These are phyloP conservation scores for Adineta ricciae DNA, from an alignment of 2,888 invertebrate species.

Conservation along the genomic window DNA sequence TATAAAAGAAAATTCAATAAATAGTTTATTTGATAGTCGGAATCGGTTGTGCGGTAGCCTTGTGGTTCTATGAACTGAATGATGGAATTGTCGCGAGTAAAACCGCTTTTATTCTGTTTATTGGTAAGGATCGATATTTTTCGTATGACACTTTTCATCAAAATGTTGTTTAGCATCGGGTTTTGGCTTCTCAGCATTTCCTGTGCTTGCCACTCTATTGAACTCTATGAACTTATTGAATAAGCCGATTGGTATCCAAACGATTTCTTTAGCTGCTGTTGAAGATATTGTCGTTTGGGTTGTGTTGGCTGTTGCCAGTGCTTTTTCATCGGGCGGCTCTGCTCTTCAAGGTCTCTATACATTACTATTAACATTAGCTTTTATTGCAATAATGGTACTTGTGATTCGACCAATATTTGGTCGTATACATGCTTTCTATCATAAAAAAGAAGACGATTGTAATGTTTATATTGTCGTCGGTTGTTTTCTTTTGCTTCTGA, in stretches of 20 bases:
- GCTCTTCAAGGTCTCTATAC: conserved; percentile 8
- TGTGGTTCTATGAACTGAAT: not conserved
- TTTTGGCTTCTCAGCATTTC: not conserved
- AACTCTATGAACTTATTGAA: not conserved
- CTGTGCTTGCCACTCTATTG: not conserved
- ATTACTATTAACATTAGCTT: not conserved
- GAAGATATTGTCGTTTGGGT: conserved; percentile 15
- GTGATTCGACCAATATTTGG: not conserved
- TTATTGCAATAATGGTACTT: not conserved
- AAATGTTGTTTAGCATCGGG: not conserved
- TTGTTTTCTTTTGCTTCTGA: not conserved
- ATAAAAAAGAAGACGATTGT: not conserved
- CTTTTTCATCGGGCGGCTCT: not conserved
- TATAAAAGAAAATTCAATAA: not conserved
- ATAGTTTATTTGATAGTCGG: not conserved
- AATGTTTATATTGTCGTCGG: not conserved
- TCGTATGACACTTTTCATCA: no score
- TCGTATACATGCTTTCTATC: not conserved
- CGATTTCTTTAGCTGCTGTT: conserved; percentile 4
- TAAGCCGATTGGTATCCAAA: not conserved
- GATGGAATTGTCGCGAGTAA: not conserved
- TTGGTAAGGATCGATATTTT: not conserved
- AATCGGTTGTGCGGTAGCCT: not conserved
- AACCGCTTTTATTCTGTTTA: not conserved
- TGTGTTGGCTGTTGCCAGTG: not conserved